Conservation (phyloP, 1,140 invertebrate genomes). For the Bradysia coprophila region DNA sequence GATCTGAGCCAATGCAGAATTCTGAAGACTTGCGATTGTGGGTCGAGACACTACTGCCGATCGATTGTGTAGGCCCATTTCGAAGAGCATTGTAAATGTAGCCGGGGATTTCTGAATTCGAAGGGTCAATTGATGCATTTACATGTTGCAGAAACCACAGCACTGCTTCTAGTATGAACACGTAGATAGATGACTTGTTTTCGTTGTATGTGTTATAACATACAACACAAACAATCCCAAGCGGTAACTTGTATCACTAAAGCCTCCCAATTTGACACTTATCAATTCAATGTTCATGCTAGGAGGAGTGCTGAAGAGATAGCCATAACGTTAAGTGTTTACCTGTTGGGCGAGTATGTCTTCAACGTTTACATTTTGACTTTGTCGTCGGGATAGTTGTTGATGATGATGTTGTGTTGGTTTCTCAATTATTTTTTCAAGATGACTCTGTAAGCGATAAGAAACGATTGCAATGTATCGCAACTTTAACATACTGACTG, state of each 20-base stretch:
- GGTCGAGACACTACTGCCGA: conserved; percentile 21
- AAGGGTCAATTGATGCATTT: not conserved
- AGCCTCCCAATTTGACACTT: too few relatives aligned
- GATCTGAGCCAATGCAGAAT: conserved; percentile 45
- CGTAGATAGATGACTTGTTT: too few relatives aligned
- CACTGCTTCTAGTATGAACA: too few relatives aligned
- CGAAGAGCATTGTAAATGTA: conserved; percentile 61
- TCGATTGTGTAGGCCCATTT: conserved; percentile 37
- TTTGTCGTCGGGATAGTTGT: conserved; percentile 47
- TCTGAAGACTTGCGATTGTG: conserved; percentile 18
- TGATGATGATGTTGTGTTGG: conserved; percentile 38
- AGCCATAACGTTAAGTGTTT: too few relatives aligned
- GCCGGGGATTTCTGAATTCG: conserved; percentile 29
- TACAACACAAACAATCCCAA: too few relatives aligned
- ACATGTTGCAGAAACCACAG: conserved; percentile 3
- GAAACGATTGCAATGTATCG: not conserved
- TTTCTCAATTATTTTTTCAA: conserved; percentile 62
- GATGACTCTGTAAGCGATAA: conserved; percentile 51
- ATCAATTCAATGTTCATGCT: too few relatives aligned
- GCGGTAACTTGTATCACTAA: too few relatives aligned
- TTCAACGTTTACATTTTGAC: conserved; percentile 47
- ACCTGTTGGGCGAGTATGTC: conserved; percentile 45
- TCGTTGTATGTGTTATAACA: too few relatives aligned
- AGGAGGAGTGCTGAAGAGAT: too few relatives aligned
- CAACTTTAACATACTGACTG: not conserved